Evolutionary conservation across 2,797 vertebrate species (phyloP).

Genomic region (Paramormyrops hopkinsi): DNA sequence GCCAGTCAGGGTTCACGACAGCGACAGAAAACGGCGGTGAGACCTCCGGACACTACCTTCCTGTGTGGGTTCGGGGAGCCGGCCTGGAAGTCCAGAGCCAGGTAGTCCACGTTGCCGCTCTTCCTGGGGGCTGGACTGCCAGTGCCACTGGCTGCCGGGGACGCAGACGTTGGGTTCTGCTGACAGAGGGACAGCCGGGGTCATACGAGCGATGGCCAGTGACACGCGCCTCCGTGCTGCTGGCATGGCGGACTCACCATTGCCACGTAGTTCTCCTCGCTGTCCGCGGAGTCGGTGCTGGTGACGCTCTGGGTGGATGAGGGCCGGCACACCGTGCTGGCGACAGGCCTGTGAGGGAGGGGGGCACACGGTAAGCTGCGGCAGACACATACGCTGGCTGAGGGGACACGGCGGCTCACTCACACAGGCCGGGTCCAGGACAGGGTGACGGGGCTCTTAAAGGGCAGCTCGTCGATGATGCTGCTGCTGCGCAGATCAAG

Average conservation of each 20-base stretch:
- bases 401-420: conserved; percentile 50
- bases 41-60: conserved; percentile 67
- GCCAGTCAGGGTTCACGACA: not conserved
- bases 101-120: conserved; percentile 89
- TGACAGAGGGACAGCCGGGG: conserved; percentile 39
- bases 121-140: conserved; percentile 93
- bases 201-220: not conserved
- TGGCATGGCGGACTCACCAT: conserved; percentile 73
- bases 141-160: conserved; percentile 87
- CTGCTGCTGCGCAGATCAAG: conserved; percentile 86
- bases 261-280: conserved; percentile 95
- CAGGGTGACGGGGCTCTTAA: conserved; percentile 91
- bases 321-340: conserved; percentile 79
- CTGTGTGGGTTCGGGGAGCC: conserved; percentile 89
- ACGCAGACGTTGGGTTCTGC: conserved; percentile 97
- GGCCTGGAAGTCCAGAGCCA: conserved; percentile 93
- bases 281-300: conserved; percentile 98
- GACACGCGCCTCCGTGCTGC: not conserved
- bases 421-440: conserved; percentile 92
- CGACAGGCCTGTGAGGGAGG: conserved; percentile 64
- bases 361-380: no score
- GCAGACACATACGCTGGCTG: not conserved
- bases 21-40: no score
- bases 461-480: conserved; percentile 94
- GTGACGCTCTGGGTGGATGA: conserved; percentile 98